These are phyloP conservation scores for Gallinago paraguaiae DNA, from an alignment of 2,113 vertebrate species.

Conservation along the genomic window DNA sequence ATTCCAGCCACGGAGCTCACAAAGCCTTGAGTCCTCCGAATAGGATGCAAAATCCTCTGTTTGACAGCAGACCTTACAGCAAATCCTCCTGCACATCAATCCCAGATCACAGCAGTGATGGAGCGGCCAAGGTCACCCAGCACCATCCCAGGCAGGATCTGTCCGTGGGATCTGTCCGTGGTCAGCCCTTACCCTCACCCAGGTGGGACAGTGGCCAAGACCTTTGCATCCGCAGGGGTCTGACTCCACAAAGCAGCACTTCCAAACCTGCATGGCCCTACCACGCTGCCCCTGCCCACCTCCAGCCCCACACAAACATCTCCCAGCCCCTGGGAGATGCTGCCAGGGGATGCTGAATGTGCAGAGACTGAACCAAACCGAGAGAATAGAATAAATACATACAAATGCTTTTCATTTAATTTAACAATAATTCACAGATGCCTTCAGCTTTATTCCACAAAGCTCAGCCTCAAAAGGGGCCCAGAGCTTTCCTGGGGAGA, in stretches of 20 bases:
- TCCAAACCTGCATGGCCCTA: not conserved
- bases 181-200: not conserved
- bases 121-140: not conserved
- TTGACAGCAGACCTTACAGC: not conserved
- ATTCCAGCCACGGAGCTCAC: not conserved
- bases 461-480: not conserved
- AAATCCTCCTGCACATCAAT: not conserved
- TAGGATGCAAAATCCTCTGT: not conserved
- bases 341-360: not conserved
- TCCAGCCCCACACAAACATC: not conserved
- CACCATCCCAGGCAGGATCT: not conserved
- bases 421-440: not conserved
- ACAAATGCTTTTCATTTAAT: not conserved
- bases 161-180: accelerated
- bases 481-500: not conserved
- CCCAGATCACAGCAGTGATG: not conserved
- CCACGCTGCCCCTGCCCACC: not conserved
- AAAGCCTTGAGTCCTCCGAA: not conserved
- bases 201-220: not conserved
- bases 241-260: not conserved
- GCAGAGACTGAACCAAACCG: not conserved
- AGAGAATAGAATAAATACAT: not conserved
- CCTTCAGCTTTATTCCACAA: not conserved
- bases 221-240: not conserved
- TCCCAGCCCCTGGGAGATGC: not conserved